Evolutionary conservation across 2,113 vertebrate species (phyloP).

Genomic region (western clawed frog (Xenopus tropicalis)): UCB_Xtro_10.0 CM004449.2:19875501-19876000

Average conservation of each 20-base stretch:
- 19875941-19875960: neutral
- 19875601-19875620: conserved; percentile 4
- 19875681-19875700: conserved; percentile 1
- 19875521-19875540: neutral
- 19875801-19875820: neutral
- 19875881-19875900: conserved; percentile 26
- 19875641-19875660: conserved; percentile 8
- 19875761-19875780: conserved; percentile 17
- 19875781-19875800: neutral
- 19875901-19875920: conserved; percentile 7
- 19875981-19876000: neutral
- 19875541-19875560: neutral
- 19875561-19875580: conserved; percentile 7
- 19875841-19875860: neutral
- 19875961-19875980: no score
- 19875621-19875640: neutral
- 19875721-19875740: neutral
- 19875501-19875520: neutral
- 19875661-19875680: neutral
- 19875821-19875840: neutral
- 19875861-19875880: neutral
- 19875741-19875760: conserved; percentile 14
- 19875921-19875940: neutral
- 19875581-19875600: neutral
- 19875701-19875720: neutral